Conservation (phyloP, 2,797 vertebrate species). For the Sebastes vulpes region DNA sequence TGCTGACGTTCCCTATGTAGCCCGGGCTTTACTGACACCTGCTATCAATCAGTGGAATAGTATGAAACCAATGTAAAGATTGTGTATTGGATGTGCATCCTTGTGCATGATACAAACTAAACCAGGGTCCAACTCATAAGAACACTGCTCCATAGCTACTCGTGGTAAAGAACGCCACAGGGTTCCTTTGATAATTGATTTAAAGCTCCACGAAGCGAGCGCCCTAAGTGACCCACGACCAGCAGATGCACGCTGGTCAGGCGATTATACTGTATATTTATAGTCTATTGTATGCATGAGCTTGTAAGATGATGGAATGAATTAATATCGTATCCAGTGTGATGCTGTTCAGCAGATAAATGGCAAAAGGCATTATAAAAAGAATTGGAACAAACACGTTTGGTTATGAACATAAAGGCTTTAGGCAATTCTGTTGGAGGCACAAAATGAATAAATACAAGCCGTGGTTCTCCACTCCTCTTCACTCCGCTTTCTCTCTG, state of each 20-base stretch:
- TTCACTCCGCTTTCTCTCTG: constrained; percentile 16
- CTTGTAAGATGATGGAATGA: not conserved
- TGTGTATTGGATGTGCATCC: not conserved
- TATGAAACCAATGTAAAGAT: not conserved
- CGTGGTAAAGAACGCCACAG: not conserved
- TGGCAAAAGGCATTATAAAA: not conserved
- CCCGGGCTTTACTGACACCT: not conserved
- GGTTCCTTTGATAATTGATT: not conserved
- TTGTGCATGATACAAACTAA: not conserved
- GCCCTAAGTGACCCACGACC: not conserved
- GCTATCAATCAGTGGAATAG: not conserved
- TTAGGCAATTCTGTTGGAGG: constrained; percentile 15
- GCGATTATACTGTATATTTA: not conserved
- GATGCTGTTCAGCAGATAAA: not conserved
- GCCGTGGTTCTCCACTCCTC: constrained; percentile 12
- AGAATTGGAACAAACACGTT: not conserved
- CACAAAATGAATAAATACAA: constrained; percentile 24
- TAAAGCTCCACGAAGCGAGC: not conserved
- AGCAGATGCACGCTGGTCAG: not conserved
- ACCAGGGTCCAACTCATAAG: not conserved
- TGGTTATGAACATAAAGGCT: constrained; percentile 23
- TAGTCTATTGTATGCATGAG: not conserved
- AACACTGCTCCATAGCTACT: not conserved
- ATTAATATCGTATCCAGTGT: not conserved
- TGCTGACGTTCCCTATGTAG: too few species aligned